Evolutionary conservation across 2,113 vertebrate species (phyloP), one percentile per base, ranked within the genome.

Genomic region (Brachirus orientalis): DNA sequence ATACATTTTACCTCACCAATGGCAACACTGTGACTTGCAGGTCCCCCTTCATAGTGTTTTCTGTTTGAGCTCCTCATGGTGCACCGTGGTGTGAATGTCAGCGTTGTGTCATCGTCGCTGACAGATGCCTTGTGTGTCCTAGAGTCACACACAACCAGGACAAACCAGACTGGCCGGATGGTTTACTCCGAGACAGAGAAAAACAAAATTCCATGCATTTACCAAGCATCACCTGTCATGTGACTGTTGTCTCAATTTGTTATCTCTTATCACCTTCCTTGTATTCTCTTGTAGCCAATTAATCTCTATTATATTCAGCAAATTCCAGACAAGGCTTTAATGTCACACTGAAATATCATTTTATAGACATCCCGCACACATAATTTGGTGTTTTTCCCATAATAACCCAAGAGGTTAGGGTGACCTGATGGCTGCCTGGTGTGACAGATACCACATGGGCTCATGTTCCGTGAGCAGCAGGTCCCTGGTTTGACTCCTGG

Each of bases 181-280:
- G 22, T 52, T 50, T 18, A 0, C 18, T 45, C n/a, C 53, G 40
- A 54, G 38, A 50, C 40, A 12, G 8, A 59, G 44, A 17, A 64
- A 60, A 77, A 76, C 48, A 71, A 37, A 65, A 77, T 78, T 65
- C 76, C 53, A 1, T 0, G 57, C 73, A 77, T 84, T 78, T 59
- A 48, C 64, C 57, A 47, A 45, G 45, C 45, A n/a, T 63, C 61
- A 72, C 28, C 18, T 66, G 69, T 37, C 48, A 51, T 50, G 48
- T 20, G 19, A 19, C 57, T 37, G 47, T 57, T 36, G 22, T 20
- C 28, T 62, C 53, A 16, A 8, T 20, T 44, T 54, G 19, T 47
- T 62, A 51, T 77, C 60, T 66, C 17, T 45, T 9, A 52, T 58
- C 65, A 55, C 18, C 19, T 18, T 22, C 7, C 35, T 33, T 63